Evolutionary conservation across 2,797 vertebrate genomes (phyloP).

Genomic region (Percopsis omiscomaycus): DNA sequence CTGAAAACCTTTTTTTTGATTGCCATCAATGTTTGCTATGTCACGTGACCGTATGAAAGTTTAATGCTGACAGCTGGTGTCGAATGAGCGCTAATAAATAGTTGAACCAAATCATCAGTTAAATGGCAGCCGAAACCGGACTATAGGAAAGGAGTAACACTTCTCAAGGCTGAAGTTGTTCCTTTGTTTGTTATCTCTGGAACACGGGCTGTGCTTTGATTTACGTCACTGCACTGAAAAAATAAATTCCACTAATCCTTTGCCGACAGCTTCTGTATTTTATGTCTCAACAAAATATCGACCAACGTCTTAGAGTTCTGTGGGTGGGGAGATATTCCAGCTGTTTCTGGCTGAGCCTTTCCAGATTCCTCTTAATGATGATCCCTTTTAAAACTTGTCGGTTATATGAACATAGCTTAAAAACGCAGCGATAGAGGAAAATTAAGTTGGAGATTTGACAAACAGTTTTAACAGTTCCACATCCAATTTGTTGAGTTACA

Average conservation of each 20-base stretch:
- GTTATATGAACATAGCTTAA: slow-evolving; percentile 45
- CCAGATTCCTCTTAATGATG: slow-evolving; percentile 43
- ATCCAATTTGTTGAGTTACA: slow-evolving; percentile 57
- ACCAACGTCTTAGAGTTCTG: slow-evolving; percentile 27
- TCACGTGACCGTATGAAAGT: slow-evolving; percentile 40
- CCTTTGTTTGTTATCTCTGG: slow-evolving; percentile 54
- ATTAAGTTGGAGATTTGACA: slow-evolving; percentile 30
- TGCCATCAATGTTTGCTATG: slow-evolving; percentile 11
- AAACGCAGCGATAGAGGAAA: slow-evolving; percentile 36
- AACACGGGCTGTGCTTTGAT: slow-evolving; percentile 11
- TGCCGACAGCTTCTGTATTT: slow-evolving; percentile 23
- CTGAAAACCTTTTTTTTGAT: too few relatives aligned
- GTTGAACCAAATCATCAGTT: slow-evolving; percentile 10
- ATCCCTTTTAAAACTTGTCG: slow-evolving; percentile 48
- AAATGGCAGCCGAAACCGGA: slow-evolving; percentile 38
- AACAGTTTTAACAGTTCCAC: slow-evolving; percentile 49
- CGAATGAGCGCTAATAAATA: slow-evolving; percentile 23
- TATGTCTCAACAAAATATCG: slow-evolving; percentile 33
- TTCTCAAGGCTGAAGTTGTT: slow-evolving; percentile 23
- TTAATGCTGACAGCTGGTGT: slow-evolving; percentile 1
- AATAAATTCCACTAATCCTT: slow-evolving; percentile 41
- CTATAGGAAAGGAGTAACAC: slow-evolving; percentile 15
- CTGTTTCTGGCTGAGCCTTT: slow-evolving; percentile 37
- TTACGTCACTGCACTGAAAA: slow-evolving; percentile 33
- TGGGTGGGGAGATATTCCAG: slow-evolving; percentile 45